phyloP scores from a whole-genome alignment of 1,140 invertebrate genomes.

The Drosophila bipectinata region DNA sequence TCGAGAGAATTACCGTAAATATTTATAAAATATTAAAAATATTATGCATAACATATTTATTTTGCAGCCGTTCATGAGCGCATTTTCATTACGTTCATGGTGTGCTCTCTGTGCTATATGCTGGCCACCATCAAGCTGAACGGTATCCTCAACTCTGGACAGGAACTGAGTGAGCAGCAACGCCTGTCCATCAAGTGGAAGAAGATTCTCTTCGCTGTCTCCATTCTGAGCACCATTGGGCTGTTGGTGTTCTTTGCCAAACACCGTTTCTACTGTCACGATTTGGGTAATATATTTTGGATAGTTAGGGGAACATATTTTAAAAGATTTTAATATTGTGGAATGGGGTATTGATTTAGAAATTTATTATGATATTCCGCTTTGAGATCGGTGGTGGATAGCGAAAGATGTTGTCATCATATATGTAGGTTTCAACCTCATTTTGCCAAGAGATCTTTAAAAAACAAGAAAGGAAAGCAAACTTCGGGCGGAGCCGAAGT shows the following conservation, averaged over 20 bases:
- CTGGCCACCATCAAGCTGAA: conserved; percentile 84
- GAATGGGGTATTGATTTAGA: no score
- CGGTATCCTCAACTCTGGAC: conserved; percentile 75
- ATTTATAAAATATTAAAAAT: neutral
- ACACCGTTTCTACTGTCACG: conserved; percentile 93
- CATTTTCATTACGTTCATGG: conserved; percentile 96
- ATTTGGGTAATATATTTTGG: conserved; percentile 88
- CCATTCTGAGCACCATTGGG: conserved; percentile 91
- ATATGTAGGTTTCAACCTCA: no score
- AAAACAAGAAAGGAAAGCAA: no score
- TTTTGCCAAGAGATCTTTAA: no score
- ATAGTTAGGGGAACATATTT: no score
- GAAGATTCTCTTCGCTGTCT: conserved; percentile 90
- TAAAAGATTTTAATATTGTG: no score
- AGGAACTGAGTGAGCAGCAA: conserved; percentile 77
- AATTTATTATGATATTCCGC: no score
- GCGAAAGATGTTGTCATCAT: no score
- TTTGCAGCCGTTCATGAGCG: conserved; percentile 95
- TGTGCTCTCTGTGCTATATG: conserved; percentile 94
- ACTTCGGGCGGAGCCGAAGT: no score
- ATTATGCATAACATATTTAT: neutral
- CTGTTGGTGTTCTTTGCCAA: conserved; percentile 94
- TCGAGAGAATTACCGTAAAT: conserved; percentile 97
- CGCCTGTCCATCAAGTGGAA: conserved; percentile 87
- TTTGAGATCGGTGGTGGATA: no score